Conservation (phyloP, 2,888 invertebrate species). For the Syritta pipiens region DNA sequence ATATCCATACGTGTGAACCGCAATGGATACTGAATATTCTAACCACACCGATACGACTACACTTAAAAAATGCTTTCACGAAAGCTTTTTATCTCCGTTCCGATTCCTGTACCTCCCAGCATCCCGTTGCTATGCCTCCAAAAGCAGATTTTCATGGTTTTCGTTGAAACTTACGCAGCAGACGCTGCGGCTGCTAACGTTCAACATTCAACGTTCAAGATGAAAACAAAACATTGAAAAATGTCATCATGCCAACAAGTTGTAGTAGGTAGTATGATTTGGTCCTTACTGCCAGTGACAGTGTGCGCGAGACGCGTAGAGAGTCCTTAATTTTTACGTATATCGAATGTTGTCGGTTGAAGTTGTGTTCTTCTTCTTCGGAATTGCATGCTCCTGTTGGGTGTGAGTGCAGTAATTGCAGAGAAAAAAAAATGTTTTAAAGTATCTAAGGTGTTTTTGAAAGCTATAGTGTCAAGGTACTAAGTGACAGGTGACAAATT, state of each 20-base stretch:
- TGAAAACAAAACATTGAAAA: slow-evolving; percentile 66
- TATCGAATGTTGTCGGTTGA: background rate
- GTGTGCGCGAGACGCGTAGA: slow-evolving; percentile 29
- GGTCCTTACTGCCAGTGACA: slow-evolving; percentile 58
- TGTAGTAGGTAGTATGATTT: slow-evolving; percentile 66
- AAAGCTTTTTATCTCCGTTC: slow-evolving; percentile 39
- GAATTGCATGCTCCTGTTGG: background rate
- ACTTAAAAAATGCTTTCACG: slow-evolving; percentile 9
- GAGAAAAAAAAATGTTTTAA: slow-evolving; percentile 17
- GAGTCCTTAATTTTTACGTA: background rate
- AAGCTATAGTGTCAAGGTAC: no score
- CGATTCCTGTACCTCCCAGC: no score
- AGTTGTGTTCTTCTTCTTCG: background rate
- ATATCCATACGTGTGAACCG: slow-evolving; percentile 11
- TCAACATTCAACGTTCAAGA: no score
- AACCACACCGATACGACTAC: no score
- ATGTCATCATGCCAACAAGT: slow-evolving; percentile 69
- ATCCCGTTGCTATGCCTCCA: no score
- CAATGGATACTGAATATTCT: slow-evolving; percentile 1
- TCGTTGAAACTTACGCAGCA: slow-evolving; percentile 43
- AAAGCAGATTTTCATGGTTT: slow-evolving; percentile 54
- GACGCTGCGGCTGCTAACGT: slow-evolving; percentile 42
- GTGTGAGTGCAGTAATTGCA: slow-evolving; percentile 10
- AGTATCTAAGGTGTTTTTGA: background rate
- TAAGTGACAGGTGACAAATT: no score